Percentiles rank a stretch among this genome's conserved stretches.
Conservation (phyloP, 2,797 vertebrate genomes). For the Taenioides sp. region DNA sequence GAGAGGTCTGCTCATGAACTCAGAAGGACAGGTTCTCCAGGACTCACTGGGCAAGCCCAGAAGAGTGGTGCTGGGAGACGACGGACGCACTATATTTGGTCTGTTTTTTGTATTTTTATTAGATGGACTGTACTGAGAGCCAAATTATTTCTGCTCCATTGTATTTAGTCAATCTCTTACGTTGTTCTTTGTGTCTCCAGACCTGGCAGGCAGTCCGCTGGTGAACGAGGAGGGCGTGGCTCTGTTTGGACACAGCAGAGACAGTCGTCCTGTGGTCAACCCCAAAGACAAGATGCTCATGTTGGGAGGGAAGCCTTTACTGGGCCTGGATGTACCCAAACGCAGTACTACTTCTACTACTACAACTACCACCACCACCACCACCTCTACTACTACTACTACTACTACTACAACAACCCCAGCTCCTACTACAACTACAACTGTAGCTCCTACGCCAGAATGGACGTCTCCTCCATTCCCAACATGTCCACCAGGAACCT, state of each 20-base stretch:
- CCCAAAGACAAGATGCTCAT: slow-evolving; percentile 92
- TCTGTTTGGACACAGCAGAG: slow-evolving; percentile 90
- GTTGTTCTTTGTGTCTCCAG: slow-evolving; percentile 58
- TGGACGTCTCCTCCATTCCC: slow-evolving; percentile 68
- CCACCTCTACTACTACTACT: slow-evolving; percentile 58
- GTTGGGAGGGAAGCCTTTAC: slow-evolving; percentile 90
- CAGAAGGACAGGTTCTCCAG: slow-evolving; percentile 90
- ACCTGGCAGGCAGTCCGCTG: slow-evolving; percentile 89
- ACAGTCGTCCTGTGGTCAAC: slow-evolving; percentile 88
- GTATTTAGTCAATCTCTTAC: background rate
- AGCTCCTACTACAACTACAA: slow-evolving; percentile 65
- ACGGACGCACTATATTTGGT: slow-evolving; percentile 96
- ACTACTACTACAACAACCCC: slow-evolving; percentile 67
- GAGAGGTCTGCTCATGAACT: slow-evolving; percentile 88
- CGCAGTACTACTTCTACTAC: slow-evolving; percentile 71
- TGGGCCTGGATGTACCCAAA: slow-evolving; percentile 86
- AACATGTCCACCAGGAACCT: slow-evolving; percentile 90
- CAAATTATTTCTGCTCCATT: background rate
- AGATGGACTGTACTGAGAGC: background rate
- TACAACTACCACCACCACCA: slow-evolving; percentile 61
- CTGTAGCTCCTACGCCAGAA: slow-evolving; percentile 80
- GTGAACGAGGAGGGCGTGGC: slow-evolving; percentile 91
- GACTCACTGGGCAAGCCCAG: slow-evolving; percentile 92
- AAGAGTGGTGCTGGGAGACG: slow-evolving; percentile 91
- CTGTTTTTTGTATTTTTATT: background rate